Conservation (phyloP, 2,888 invertebrate species). For the Norana najaformis region DNA sequence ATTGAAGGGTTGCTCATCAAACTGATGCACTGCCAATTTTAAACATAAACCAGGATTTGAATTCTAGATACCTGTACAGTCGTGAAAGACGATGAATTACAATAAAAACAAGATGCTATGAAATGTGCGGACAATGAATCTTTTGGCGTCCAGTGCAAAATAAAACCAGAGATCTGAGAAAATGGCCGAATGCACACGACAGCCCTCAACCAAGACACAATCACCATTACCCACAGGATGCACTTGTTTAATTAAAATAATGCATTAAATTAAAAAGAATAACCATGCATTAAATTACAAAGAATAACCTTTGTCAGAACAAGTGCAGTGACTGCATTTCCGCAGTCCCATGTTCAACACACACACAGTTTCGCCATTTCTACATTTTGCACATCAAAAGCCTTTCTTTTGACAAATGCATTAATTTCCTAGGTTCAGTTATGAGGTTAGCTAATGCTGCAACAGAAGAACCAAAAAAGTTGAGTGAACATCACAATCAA, state of each 20-base stretch:
- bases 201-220: not conserved
- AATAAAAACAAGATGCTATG: not conserved
- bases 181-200: not conserved
- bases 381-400: not conserved
- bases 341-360: not conserved
- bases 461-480: not conserved
- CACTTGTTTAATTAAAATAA: not conserved
- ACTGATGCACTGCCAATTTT: not conserved
- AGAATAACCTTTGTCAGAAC: not conserved
- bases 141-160: not conserved
- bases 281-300: not conserved
- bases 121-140: conserved; percentile 6
- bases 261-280: not conserved
- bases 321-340: not conserved
- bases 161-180: not conserved
- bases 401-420: not conserved
- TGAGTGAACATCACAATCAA: not conserved
- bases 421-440: not conserved
- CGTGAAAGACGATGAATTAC: not conserved
- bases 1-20: not conserved
- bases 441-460: not conserved
- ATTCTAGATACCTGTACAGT: not conserved
- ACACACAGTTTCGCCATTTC: not conserved
- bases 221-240: not conserved
- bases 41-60: not conserved